These are phyloP conservation scores for Actinia equina DNA, from an alignment of 64 coral and sea anemone species.

Conservation along the genomic window DNA sequence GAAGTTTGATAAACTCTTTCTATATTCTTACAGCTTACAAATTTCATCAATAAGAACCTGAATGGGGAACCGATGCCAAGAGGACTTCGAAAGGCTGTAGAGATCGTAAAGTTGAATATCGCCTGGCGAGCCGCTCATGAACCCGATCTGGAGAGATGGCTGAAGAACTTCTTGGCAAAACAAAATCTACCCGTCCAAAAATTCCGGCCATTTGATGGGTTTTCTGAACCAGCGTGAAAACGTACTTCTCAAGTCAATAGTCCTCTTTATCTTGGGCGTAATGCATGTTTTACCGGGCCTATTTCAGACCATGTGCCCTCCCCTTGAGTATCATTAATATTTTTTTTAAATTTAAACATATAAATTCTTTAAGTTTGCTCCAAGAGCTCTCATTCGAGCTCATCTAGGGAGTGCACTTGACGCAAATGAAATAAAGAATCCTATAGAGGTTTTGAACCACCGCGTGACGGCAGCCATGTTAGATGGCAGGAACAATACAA, in stretches of 20 bases:
- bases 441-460: no score
- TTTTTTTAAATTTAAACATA: no score
- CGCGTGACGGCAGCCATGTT: no score
- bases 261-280: not conserved
- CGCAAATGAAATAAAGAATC: no score
- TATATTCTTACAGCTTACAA: conserved; percentile 9
- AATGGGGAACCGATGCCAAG: conserved; percentile 17
- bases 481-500: no score
- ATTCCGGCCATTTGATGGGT: not conserved
- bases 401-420: no score
- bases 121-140: conserved; percentile 43
- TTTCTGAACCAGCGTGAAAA: not conserved
- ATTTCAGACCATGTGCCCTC: no score
- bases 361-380: no score
- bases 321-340: no score
- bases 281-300: no score
- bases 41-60: conserved; percentile 23
- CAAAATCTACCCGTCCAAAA: not conserved
- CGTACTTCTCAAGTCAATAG: not conserved
- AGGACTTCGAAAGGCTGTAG: conserved; percentile 26
- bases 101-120: conserved; percentile 49
- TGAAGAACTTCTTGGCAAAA: conserved; percentile 1
- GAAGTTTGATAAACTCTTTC: no score
- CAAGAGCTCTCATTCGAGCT: no score
- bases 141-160: conserved; percentile 28